A percentile compares a stretch with the other conserved stretches of the same genome.
phyloP scores from a whole-genome alignment of 1,140 invertebrate species.

The Neuroterus valhalla region DNA sequence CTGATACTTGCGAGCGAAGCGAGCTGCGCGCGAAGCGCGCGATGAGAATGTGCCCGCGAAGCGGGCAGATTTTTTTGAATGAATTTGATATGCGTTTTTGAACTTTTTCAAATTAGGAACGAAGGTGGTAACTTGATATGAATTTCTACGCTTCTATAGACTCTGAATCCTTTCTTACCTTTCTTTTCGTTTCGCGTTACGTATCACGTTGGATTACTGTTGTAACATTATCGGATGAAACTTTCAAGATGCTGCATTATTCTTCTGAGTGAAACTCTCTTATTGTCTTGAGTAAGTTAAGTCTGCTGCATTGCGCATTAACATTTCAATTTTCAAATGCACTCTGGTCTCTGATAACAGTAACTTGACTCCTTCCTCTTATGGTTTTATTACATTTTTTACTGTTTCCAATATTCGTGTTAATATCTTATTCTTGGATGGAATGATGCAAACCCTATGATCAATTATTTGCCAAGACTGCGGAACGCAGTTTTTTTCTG shows the following conservation, averaged over 20 bases:
- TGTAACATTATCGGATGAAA: conserved; percentile 39
- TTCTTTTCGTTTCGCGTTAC: conserved; percentile 18
- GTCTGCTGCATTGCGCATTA: conserved; percentile 11
- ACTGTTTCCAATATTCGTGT: not conserved
- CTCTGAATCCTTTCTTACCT: not conserved
- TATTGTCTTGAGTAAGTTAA: conserved; percentile 3
- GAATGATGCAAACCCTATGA: too few relatives aligned
- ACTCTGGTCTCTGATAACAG: conserved; percentile 9
- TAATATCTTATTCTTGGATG: too few relatives aligned
- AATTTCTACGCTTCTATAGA: not conserved
- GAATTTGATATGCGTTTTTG: too few relatives aligned
- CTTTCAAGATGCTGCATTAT: conserved; percentile 39
- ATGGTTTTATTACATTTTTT: not conserved
- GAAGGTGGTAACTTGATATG: not conserved
- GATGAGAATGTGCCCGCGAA: too few relatives aligned
- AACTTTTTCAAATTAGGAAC: too few relatives aligned
- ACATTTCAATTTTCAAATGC: not conserved
- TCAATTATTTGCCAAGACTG: too few relatives aligned
- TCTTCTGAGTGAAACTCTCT: conserved; percentile 27
- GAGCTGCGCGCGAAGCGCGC: too few relatives aligned
- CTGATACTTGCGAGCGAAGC: too few relatives aligned
- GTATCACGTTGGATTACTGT: not conserved
- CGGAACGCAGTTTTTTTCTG: too few relatives aligned
- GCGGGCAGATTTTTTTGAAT: too few relatives aligned
- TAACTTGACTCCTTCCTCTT: not conserved